Evolutionary conservation across 2,797 vertebrate species (phyloP), one percentile per base, ranked within the genome.

Genomic region (Sebastes ruberrimus): DNA sequence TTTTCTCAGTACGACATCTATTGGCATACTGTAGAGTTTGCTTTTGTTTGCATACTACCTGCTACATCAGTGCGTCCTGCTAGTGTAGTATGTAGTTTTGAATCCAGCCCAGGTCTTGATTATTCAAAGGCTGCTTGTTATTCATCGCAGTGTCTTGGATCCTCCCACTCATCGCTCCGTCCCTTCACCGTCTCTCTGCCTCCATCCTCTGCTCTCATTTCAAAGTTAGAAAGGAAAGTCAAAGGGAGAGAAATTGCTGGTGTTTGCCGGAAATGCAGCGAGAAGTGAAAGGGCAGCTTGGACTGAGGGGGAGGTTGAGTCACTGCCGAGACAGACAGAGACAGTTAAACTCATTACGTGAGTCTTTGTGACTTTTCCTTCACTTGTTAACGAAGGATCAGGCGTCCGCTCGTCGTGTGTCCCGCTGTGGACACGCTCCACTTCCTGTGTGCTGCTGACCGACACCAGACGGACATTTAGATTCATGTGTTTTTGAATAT

Each of bases 231-330:
- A 28, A 38, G 64, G 74, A 71, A 52, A 82, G 38, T 60, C 30
- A 9, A 46, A 13, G 22, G 25, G 55, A 22, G 32, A 77, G 11
- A 32, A 32, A 49, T 22, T 52, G 25, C 42, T 30, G 70, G 65
- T 7, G 73, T 77, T 78, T 56, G 57, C 30, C 10, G 22, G 76
- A 70, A 76, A 70, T 75, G 10, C 70, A 30, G 75, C 30, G 16
- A 18, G 42, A 60, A 89, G 87, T 56, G 64, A 86, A 89, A 92
- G 87, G 84, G 78, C 82, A 78, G 78, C 74, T 27, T 55, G 78
- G 64, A 78, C 67, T 33, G 78, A 85, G 88, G 59, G 71, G 83
- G 75, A 65, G 76, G 71, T 4, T 83, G 86, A 82, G 32, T 84
- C 82, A 80, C 57, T 32, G 61, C 81, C 49, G n/a, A 69, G 55